phyloP scores from a whole-genome alignment of 2,888 invertebrate species.

The Amblyjoppa fuscipennis region DNA sequence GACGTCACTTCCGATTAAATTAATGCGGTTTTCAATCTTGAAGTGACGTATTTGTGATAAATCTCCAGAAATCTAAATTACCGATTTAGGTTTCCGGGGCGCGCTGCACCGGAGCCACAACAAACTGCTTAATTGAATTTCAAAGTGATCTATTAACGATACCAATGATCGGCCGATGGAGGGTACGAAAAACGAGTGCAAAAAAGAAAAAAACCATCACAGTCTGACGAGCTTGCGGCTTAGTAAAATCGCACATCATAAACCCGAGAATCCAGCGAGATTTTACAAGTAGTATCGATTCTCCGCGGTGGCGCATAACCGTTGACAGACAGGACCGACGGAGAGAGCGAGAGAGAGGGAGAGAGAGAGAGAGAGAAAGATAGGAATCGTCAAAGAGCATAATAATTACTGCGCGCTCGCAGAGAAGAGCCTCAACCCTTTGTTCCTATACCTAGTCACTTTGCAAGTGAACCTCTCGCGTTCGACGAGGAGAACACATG shows the following conservation, averaged over 20 bases:
- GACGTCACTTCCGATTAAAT: background rate
- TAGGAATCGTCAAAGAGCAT: constrained; percentile 84
- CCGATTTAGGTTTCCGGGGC: background rate
- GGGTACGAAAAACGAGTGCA: background rate
- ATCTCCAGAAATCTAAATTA: background rate
- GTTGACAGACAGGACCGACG: constrained; percentile 80
- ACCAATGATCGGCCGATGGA: background rate
- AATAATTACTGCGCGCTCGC: constrained; percentile 84
- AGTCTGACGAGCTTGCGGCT: constrained; percentile 54
- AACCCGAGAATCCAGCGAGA: constrained; percentile 79
- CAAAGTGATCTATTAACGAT: background rate
- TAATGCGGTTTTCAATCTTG: background rate
- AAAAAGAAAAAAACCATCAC: constrained; percentile 38
- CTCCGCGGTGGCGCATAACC: constrained; percentile 71
- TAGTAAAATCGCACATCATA: constrained; percentile 68
- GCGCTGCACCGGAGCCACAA: background rate
- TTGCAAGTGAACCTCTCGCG: constrained; percentile 73
- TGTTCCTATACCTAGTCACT: constrained; percentile 83
- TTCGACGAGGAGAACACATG: constrained; percentile 50
- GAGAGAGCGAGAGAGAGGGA: background rate
- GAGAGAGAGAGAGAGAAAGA: constrained; percentile 17
- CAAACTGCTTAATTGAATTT: background rate
- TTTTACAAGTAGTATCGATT: constrained; percentile 84
- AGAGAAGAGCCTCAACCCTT: constrained; percentile 84
- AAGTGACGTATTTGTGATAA: background rate